phyloP scores from a whole-genome alignment of 2,888 invertebrate species.

The Tolmerus cingulatus region DNA sequence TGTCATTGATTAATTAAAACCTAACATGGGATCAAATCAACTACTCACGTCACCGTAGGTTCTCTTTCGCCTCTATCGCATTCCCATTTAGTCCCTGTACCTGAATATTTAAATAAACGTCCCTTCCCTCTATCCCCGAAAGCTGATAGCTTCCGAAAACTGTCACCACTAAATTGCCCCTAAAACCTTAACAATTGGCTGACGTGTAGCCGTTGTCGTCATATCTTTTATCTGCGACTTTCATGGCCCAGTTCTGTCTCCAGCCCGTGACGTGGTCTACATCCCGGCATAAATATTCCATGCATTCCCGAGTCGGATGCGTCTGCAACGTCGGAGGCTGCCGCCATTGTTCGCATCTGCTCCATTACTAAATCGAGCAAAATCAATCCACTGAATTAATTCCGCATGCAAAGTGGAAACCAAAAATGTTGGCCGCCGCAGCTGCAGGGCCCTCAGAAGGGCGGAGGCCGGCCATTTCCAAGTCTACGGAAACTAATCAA shows the following conservation, averaged over 20 bases:
- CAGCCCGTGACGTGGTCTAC: neutral
- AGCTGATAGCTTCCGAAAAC: neutral
- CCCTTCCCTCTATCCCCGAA: neutral
- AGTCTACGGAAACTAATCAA: conserved; percentile 6
- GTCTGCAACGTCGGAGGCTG: neutral
- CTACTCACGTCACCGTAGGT: neutral
- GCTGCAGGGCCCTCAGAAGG: neutral
- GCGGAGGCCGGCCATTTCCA: neutral
- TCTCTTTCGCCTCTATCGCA: neutral
- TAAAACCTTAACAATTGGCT: neutral
- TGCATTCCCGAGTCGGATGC: neutral
- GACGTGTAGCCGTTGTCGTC: neutral
- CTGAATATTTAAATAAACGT: neutral
- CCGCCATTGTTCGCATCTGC: neutral
- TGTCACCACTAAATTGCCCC: neutral
- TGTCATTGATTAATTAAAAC: too few relatives aligned
- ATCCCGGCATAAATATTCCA: neutral
- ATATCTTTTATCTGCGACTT: neutral
- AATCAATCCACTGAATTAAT: neutral
- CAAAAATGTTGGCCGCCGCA: neutral
- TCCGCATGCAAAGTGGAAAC: neutral
- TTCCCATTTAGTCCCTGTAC: neutral
- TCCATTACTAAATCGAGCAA: conserved; percentile 1
- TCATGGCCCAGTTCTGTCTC: neutral
- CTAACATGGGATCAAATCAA: too few relatives aligned